These are phyloP conservation scores for Papilio helenus DNA, from an alignment of 1,140 invertebrate genomes.

Conservation along the genomic window DNA sequence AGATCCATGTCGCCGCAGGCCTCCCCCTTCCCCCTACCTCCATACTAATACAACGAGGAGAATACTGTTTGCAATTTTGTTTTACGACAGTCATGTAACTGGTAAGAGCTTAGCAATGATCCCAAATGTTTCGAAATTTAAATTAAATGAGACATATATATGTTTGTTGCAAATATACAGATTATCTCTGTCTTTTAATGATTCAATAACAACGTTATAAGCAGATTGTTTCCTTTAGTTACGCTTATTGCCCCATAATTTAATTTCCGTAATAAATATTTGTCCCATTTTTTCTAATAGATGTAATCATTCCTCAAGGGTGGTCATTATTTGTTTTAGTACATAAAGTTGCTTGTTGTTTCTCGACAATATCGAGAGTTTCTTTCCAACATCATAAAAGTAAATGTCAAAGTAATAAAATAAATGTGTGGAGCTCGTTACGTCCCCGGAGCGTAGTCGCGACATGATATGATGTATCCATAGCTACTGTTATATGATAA, in stretches of 20 bases:
- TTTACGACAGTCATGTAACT: slow-evolving; percentile 23
- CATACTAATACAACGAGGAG: slow-evolving; percentile 13
- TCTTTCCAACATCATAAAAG: slow-evolving; percentile 31
- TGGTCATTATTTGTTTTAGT: slow-evolving; percentile 5
- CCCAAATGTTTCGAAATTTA: background rate
- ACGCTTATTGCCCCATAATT: no score
- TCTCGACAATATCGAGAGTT: background rate
- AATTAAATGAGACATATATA: background rate
- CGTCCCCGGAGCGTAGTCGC: slow-evolving; percentile 23
- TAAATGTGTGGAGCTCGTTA: slow-evolving; percentile 28
- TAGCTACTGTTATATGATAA: background rate
- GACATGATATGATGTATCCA: slow-evolving; percentile 12
- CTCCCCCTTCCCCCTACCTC: background rate
- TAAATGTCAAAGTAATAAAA: slow-evolving; percentile 40
- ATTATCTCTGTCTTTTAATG: no score
- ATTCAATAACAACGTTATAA: no score
- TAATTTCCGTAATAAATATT: background rate
- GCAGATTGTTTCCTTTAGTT: no score
- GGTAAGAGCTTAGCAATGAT: background rate
- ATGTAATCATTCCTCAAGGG: background rate
- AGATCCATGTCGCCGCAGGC: slow-evolving; percentile 2
- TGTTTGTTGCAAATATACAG: no score
- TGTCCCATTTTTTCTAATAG: background rate
- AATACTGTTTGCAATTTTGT: slow-evolving; percentile 32
- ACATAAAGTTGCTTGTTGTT: background rate